Base-by-base conservation (phyloP, 1,140 invertebrate species). In the Sycophaga agraensis region DNA sequence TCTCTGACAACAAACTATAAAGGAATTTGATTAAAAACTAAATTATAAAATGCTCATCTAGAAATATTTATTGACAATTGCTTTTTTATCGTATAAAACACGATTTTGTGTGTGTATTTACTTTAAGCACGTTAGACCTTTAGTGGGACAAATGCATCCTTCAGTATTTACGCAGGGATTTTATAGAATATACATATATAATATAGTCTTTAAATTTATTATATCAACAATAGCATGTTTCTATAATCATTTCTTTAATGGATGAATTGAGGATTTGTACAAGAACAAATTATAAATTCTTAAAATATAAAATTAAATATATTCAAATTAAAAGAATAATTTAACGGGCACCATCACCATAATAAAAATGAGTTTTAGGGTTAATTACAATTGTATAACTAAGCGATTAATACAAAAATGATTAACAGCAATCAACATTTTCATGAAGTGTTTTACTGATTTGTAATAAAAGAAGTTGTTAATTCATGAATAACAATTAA, bases 241-340 rank as follows among this genome's bases (percentile, higher is more conserved):
- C 14, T n/a, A n/a, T 40, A 53, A 28, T n/a, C 14, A 51, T 43
- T 43, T 51, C 16, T 51, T 16, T 34, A 48, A 37, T 40, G 35
- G 16, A 65, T 72, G 60, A 73, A 73, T 68, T 69, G 51, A 68
- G 70, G 56, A 59, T 59, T 74, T 79, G 70, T 78, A 78, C 76
- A 76, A 78, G 77, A 77, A 78, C 76, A 78, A 79, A 79, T 76
- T 78, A 69, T 72, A 72, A 68, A 72, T 66, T 72, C 64, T 73
- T 67, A 65, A 68, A 74, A 70, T 63, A 70, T 71, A 55, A 61
- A 72, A 66, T 73, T 68, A 70, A 73, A 70, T 70, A 69, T 69
- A 70, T 74, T 63, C 60, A 74, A 73, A 70, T 63, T 70, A 67
- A 72, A 73, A 71, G 59, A 56, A 67, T 67, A 68, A 73, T 69